Evolutionary conservation across 2,113 vertebrate genomes (phyloP).

Genomic region (Tinamus guttatus): DNA sequence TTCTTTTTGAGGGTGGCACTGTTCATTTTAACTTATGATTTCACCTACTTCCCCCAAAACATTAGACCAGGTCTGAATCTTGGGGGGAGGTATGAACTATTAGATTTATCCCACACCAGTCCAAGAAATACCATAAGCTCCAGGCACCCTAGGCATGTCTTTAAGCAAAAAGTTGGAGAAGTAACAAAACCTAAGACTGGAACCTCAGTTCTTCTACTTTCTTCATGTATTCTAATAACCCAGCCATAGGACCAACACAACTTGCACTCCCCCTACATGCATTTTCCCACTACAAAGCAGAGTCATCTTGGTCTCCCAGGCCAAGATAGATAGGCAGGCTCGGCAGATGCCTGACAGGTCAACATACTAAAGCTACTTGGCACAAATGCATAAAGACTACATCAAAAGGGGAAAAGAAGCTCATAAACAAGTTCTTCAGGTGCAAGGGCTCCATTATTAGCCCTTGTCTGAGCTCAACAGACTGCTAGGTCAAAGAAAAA

Average conservation of each 20-base stretch:
- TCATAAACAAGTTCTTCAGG: not conserved
- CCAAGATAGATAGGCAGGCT: not conserved
- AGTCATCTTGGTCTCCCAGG: not conserved
- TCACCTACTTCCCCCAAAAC: not conserved
- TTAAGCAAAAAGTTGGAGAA: not conserved
- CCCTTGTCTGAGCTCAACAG: not conserved
- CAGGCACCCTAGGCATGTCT: not conserved
- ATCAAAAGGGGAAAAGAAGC: not conserved
- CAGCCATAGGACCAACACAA: not conserved
- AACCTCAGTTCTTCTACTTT: not conserved
- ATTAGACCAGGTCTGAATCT: not conserved
- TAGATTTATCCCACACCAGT: not conserved
- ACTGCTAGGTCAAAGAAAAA: not conserved
- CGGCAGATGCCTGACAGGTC: not conserved
- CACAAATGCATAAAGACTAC: not conserved
- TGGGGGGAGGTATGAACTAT: not conserved
- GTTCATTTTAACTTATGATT: not conserved
- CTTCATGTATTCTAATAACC: not conserved
- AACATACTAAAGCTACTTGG: not conserved
- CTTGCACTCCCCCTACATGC: not conserved
- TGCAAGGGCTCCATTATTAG: not conserved
- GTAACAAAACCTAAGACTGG: not conserved
- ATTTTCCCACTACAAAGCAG: not conserved
- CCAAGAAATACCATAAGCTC: not conserved
- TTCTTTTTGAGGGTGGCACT: not conserved